phyloP scores from a whole-genome alignment of 92 coral and sea anemone genomes.

The Parazoanthus atlanticus region DNA sequence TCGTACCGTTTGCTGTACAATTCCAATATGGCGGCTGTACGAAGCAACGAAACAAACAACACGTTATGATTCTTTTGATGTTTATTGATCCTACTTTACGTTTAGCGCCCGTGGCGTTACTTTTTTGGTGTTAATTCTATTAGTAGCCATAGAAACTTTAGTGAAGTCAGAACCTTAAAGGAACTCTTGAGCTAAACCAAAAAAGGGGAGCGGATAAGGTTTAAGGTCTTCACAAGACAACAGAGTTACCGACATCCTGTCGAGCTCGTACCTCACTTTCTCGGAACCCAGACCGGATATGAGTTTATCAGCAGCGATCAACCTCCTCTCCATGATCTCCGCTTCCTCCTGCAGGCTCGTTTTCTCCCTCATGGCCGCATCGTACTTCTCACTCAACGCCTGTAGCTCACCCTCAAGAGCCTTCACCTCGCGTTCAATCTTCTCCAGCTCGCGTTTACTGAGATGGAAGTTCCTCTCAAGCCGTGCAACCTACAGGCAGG shows the following conservation, averaged over 20 bases:
- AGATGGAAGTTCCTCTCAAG: conserved; percentile 90
- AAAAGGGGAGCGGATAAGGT: not conserved
- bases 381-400: conserved; percentile 87
- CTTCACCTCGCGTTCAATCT: conserved; percentile 94
- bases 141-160: too few relatives aligned
- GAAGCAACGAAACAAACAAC: too few relatives aligned
- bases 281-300: conserved; percentile 99
- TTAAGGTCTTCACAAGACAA: not conserved
- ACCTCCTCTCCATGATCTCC: conserved; percentile 96
- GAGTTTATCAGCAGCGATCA: conserved; percentile 98
- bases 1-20: too few relatives aligned
- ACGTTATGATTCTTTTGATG: too few relatives aligned
- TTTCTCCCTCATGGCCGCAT: conserved; percentile 93
- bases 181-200: not conserved
- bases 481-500: conserved; percentile 80
- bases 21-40: too few relatives aligned
- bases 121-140: not conserved
- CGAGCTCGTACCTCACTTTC: conserved; percentile 75
- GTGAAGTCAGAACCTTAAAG: too few relatives aligned
- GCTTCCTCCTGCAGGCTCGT: conserved; percentile 93
- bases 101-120: not conserved
- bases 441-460: conserved; percentile 95
- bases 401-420: conserved; percentile 87
- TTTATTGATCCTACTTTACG: too few relatives aligned
- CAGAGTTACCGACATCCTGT: not conserved